Base-by-base conservation (phyloP, 30 jellyfish, hydroid and myxozoan species). In the Aurelia sp. region DNA sequence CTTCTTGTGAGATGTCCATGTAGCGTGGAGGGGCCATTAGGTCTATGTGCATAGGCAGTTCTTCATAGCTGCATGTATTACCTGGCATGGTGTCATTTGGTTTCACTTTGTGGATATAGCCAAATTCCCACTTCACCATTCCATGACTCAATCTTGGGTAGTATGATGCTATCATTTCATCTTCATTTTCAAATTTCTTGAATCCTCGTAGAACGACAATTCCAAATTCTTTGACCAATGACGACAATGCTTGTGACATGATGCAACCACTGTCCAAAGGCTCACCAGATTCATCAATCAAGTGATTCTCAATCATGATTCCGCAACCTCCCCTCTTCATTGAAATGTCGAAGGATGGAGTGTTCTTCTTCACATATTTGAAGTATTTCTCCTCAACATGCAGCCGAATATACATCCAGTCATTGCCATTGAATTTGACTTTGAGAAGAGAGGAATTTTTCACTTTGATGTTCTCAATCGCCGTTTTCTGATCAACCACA, bases 171-270 rank as follows among this genome's bases (percentile, higher is more conserved):
- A 73, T 63, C 72, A 73, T 47, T 6, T 58, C 84, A 4, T 62
- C 68, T 51, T 84, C 93, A 37, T 48, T 63, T 40, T 72, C 40
- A 53, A 84, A 84, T 18, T 84, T 71, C 13, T 62, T 37, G 68
- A 84, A 84, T 18, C 93, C 93, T 62, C 93, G 64, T n/a, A 84
- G 76, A 6, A 84, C 87, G 27, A 84, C 93, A 22, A 73, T 8
- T 44, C 93, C 93, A 65, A 84, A 84, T 57, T 84, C 93, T 63
- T 73, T 47, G 7, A 74, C 40, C 35, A 84, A 11, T 21, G 79
- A 22, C 8, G 83, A 40, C 76, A 67, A 19, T 27, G 79, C 71
- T 19, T 68, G 40, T 11, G 73, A 11, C n/a, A 12, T 23, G 84
- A 81, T 68, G 51, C 76, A 52, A 30, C 20, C 57, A 60, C 77